Evolutionary conservation across 2,797 vertebrate genomes (phyloP), one percentile per base, ranked within the genome.

Genomic region (Iguana delicatissima): DNA sequence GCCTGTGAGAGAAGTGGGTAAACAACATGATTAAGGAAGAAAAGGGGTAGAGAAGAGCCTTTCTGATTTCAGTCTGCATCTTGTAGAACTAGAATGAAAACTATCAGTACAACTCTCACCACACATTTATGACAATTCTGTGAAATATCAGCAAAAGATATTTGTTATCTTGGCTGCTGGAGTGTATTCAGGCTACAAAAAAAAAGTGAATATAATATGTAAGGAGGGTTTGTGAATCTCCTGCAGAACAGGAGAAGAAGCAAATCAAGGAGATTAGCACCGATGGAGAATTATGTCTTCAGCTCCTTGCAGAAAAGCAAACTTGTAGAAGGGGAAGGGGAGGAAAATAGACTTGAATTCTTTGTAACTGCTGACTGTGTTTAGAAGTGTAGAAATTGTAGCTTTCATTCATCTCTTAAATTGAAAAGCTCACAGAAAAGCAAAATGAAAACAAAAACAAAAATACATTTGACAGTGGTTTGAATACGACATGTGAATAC

Each of bases 191-290:
- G 64, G 14, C 4, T 20, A 26, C 42, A 52, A 16, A 62, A 52
- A 52, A 8, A 16, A 42, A n/a, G 52, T 74, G 26, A 32, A 55
- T 85, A 55, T 79, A 57, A 84, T 84, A 83, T 59, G 3, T 26
- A 83, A 89, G 38, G 67, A 62, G 57, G 6, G 12, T 12, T 77
- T 35, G 50, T 77, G 79, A 89, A 81, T 38, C 10, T 85, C 6
- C 2, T 80, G 35, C 42, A 85, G 81, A 90, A 88, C 16, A 46
- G n/a, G 59, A 64, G 85, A 69, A 29, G 89, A 87, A 55, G 74
- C 64, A 80, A 72, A 79, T n/a, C 8, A 67, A 79, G 93, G 42
- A 89, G 82, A 0, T 4, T 88, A 46, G 64, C 22, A 88, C 3
- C 14, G 42, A 0, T 24, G n/a, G n/a, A n/a, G 55, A 80, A 73